These are phyloP conservation scores for Phengaris alcon DNA, from an alignment of 2,888 invertebrate genomes.

Conservation along the genomic window DNA sequence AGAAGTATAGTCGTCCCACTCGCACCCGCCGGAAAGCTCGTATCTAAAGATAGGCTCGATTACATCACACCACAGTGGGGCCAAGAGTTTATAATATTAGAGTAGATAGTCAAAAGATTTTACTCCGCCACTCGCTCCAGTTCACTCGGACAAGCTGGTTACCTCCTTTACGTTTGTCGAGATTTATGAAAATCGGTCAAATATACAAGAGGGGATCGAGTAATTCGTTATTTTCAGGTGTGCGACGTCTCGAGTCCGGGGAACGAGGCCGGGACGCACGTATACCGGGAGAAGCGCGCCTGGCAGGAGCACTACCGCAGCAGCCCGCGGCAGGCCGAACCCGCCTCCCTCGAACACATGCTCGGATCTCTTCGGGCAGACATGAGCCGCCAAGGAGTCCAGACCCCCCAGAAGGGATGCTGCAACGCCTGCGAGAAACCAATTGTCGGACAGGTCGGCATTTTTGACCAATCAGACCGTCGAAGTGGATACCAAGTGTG, in stretches of 20 bases:
- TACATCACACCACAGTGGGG: conserved; percentile 77
- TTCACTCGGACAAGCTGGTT: conserved; percentile 61
- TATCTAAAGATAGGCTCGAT: conserved; percentile 70
- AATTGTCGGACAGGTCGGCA: conserved; percentile 94
- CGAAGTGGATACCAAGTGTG: conserved; percentile 33
- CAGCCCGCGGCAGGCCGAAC: conserved; percentile 78
- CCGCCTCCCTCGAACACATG: conserved; percentile 86
- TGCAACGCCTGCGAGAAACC: conserved; percentile 99
- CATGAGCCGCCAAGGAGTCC: conserved; percentile 99
- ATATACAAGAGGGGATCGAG: neutral
- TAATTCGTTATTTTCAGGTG: conserved; percentile 51
- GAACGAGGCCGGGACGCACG: conserved; percentile 76
- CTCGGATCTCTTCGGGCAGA: conserved; percentile 96
- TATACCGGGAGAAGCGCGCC: conserved; percentile 81
- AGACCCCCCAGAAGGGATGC: conserved; percentile 99
- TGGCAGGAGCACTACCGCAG: conserved; percentile 77
- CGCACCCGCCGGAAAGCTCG: conserved; percentile 52
- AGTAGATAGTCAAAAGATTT: conserved; percentile 76
- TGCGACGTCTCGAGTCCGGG: conserved; percentile 54
- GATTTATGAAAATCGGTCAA: conserved; percentile 24
- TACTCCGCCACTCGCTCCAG: conserved; percentile 73
- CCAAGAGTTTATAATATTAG: conserved; percentile 77
- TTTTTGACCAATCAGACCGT: neutral
- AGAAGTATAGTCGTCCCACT: conserved; percentile 59
- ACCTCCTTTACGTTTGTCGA: conserved; percentile 58